Evolutionary conservation across 92 coral and sea anemone genomes (phyloP), one percentile per base, ranked within the genome.

Genomic region (Paramuricea clavata): DNA sequence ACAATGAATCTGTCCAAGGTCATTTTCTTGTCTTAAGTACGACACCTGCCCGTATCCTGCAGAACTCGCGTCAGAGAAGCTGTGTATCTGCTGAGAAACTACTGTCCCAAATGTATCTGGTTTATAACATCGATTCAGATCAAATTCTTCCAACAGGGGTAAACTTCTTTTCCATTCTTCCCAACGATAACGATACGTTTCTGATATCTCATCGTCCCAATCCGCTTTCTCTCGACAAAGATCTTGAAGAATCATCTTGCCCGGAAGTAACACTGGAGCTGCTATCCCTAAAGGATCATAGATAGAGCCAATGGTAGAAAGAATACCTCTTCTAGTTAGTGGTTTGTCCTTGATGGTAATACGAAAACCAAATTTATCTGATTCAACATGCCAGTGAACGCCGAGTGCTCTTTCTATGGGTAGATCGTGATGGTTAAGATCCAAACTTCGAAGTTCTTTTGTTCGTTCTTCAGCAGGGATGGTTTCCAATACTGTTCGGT

Each of bases 341-440:
- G 76, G 76, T 41, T 69, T 69, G 21, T 69, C 76, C 23, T 69
- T 69, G 76, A 69, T 30, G 76, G 76, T 69, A 69, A 69, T 69
- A 34, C 23, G 76, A 34, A 69, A 69, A 69, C 76, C 49, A 31
- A 69, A 69, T 69, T 69, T 69, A 19, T 69, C 76, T 19, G n/a
- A 69, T 34, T 69, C 76, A 34, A 69, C 50, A 34, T 69, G 76
- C 76, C 76, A 69, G 49, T 69, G 44, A 34, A 69, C 19, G 49
- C 76, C 44, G n/a, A 69, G 47, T 13, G 76, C 42, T 69, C 2
- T 13, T 36, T 71, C 77, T 71, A 33, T 36, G 2, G 77, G 77
- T 11, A 71, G n/a, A 33, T 15, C 3, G 9, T 71, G 47, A n/a
- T 71, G 77, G 49, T 36, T 2, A 31, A 71, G 49, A 71, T 36